Evolutionary conservation across 2,113 vertebrate species (phyloP).

Genomic region (Marcusenius ussheri): DNA sequence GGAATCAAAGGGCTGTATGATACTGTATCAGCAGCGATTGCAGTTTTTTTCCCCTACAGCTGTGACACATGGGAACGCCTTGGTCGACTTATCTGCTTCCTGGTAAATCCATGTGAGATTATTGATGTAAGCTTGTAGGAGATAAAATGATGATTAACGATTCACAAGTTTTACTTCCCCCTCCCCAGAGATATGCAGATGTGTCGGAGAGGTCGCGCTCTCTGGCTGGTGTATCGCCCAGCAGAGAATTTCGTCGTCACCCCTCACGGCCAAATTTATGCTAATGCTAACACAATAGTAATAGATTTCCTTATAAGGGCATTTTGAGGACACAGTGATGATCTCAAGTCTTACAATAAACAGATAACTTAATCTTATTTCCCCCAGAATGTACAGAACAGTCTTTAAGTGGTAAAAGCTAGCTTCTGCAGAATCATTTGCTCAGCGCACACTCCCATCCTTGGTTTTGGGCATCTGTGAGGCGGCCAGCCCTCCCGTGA

Average conservation of each 20-base stretch:
- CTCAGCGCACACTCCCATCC: neutral
- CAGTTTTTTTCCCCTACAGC: neutral
- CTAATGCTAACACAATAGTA: neutral
- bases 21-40: neutral
- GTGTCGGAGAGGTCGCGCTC: neutral
- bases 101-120: neutral
- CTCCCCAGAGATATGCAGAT: neutral
- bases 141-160: neutral
- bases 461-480: conserved; percentile 18
- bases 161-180: neutral
- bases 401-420: neutral
- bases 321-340: neutral
- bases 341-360: neutral
- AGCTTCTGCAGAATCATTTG: neutral
- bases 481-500: neutral
- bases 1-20: neutral
- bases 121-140: neutral
- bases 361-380: neutral
- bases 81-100: neutral
- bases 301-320: neutral
- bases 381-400: neutral
- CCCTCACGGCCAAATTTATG: neutral
- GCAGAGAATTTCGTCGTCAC: neutral
- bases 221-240: neutral
- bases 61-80: neutral